Percentiles rank a stretch among this genome's conserved stretches.
phyloP scores from a whole-genome alignment of 1,140 invertebrate species.

The Neocloeon triangulifer region DNA sequence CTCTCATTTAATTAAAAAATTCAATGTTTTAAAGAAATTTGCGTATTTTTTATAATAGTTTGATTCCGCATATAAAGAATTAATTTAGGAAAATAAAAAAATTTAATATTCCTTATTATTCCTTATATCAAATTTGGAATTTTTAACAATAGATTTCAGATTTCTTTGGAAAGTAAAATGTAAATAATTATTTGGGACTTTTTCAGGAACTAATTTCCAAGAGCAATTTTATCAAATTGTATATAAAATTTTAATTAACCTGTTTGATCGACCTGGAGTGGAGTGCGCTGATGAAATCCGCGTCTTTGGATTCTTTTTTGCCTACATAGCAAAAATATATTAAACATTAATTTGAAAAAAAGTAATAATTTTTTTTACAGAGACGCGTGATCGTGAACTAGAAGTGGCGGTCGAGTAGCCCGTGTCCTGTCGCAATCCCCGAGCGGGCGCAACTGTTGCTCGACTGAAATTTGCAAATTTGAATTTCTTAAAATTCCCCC shows the following conservation, averaged over 20 bases:
- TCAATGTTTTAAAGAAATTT: too few species aligned
- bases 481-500: too few species aligned
- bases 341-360: slow-evolving; percentile 2
- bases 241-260: neutral
- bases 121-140: too few species aligned
- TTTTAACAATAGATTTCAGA: too few species aligned
- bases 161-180: too few species aligned
- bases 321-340: slow-evolving; percentile 7
- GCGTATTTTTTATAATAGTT: too few species aligned
- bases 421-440: slow-evolving; percentile 24
- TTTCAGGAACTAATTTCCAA: slow-evolving; percentile 15
- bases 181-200: too few species aligned
- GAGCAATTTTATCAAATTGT: slow-evolving; percentile 11
- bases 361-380: slow-evolving; percentile 6
- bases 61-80: too few species aligned
- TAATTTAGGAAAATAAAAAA: too few species aligned
- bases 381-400: slow-evolving; percentile 19
- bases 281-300: slow-evolving; percentile 10
- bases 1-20: too few species aligned
- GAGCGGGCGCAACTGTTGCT: slow-evolving; percentile 15
- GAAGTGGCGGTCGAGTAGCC: slow-evolving; percentile 39
- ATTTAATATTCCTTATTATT: too few species aligned
- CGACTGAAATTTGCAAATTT: neutral
- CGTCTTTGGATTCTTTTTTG: slow-evolving; percentile 7
- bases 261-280: slow-evolving; percentile 9